Evolutionary conservation across 2,113 vertebrate species (phyloP), one percentile per base, ranked within the genome.

Genomic region (Sporophila hypoxantha): DNA sequence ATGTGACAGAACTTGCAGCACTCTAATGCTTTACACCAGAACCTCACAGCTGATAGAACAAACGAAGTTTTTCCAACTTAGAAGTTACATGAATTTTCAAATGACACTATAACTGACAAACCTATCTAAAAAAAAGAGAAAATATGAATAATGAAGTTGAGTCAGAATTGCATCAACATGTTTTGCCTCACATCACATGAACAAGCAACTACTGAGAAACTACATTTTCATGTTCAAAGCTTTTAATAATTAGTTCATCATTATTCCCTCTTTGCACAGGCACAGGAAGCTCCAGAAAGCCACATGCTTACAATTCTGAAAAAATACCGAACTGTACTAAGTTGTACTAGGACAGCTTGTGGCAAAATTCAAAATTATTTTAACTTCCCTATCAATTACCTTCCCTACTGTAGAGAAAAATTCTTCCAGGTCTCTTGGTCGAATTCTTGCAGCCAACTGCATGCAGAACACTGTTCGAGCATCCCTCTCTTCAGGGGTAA

Each of bases 351-450:
- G 8, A 52, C 27, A 59, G 23, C 8, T 32, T 62, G 10, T 50
- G 13, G 10, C 39, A 87, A 12, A 29, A 77, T 26, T 56, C 20
- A 42, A 26, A 71, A 34, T 19, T 0, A 46, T 22, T 71, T 75
- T 15, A 65, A 39, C 12, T 30, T 77, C 55, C 17, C 17, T 52
- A 55, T 26, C 21, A 70, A 41, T 77, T 94, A 99, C 99, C 97
- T 99, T 99, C 66, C 99, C 99, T 80, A 99, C 99, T 69, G 99
- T 98, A 83, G 99, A 99, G 95, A 99, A 99, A 96, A 99, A 99
- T 79, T 99, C 99, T 95, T 99, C 99, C 95, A 99, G 96, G 95
- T 99, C 99, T 83, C 98, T 97, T 11, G 99, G 98, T 39, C 99
- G 97, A 85, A 99, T 99, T 94, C 99, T 97, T 69, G 99, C 99